Base-by-base conservation (phyloP, 2,797 vertebrate species). In the Pogonophryne albipinna region DNA sequence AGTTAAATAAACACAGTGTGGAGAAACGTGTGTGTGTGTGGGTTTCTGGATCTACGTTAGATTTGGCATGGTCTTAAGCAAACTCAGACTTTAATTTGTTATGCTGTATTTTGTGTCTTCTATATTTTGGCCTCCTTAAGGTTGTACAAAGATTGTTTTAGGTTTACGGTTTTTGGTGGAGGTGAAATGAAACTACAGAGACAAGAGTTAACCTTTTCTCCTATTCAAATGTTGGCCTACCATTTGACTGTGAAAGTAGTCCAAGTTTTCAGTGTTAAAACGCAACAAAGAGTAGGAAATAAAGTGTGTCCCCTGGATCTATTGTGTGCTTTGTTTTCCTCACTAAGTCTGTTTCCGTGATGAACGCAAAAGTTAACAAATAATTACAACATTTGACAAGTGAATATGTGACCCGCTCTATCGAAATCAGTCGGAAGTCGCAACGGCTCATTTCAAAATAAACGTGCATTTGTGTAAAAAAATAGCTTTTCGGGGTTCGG, bases 201-300 rank as follows among this genome's bases (percentile, higher is more conserved):
- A 66, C 38, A 16, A 60, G 4, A 52, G 10, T 9, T 2, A 2
- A 42, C 34, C 12, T 31, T 14, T 2, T 38, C 5, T 71, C 20
- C 59, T 16, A 68, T 76, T 66, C 4, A 12, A 46, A 72, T 47
- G 66, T 47, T 19, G 11, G 16, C n/a, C n/a, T n/a, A n/a, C n/a
- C n/a, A n/a, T n/a, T n/a, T n/a, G n/a, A n/a, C 4, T n/a, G n/a
- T 1, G 0, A 15, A 9, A 27, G 27, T 23, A 50, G 2, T 19
- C 38, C 16, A 46, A 14, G 14, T 65, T 1, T 34, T 34, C 34
- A 34, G 34, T 34, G 6, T 38, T 38, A 38, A 38, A 38, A 9
- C 34, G 6, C 34, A 6, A 38, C 34, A 9, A 38, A 38, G 8
- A 38, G 1, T 38, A 38, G 7, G 7, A 27, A 27, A 27, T 27